phyloP scores from a whole-genome alignment of 2,888 invertebrate genomes.

The Abscondita cerata region DNA sequence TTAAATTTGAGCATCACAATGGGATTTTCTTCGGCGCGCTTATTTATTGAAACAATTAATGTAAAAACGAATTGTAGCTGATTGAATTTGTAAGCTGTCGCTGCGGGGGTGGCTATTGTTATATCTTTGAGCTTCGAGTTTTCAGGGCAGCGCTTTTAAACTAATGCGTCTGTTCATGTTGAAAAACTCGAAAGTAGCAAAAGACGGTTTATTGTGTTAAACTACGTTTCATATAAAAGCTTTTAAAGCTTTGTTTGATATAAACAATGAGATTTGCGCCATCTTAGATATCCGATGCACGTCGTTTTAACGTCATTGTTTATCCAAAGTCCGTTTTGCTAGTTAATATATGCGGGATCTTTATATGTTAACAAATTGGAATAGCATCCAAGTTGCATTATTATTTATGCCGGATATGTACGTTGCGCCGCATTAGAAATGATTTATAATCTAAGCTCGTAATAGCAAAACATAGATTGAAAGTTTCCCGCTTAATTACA shows the following conservation, averaged over 20 bases:
- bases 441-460: constrained; percentile 7
- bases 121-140: too few relatives aligned
- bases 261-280: constrained; percentile 19
- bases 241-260: constrained; percentile 23
- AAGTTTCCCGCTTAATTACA: constrained; percentile 13
- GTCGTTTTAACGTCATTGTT: constrained; percentile 7
- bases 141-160: constrained; percentile 25
- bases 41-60: constrained; percentile 27
- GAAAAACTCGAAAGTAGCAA: constrained; percentile 26
- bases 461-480: constrained; percentile 2
- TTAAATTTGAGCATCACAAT: constrained; percentile 21
- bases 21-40: constrained; percentile 18
- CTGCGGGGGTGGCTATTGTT: too few relatives aligned
- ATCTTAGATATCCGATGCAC: constrained; percentile 5
- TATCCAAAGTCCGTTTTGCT: constrained; percentile 5
- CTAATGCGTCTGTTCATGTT: constrained; percentile 27
- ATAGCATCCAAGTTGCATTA: neutral
- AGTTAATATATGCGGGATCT: constrained; percentile 5
- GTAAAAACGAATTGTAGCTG: constrained; percentile 30
- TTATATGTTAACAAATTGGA: constrained; percentile 13
- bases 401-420: constrained; percentile 12
- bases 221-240: constrained; percentile 21
- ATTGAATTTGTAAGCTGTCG: constrained; percentile 28
- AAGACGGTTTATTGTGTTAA: constrained; percentile 22
- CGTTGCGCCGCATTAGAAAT: constrained; percentile 7